Conservation (phyloP, 2,113 vertebrate species). For the Heteronetta atricapilla region DNA sequence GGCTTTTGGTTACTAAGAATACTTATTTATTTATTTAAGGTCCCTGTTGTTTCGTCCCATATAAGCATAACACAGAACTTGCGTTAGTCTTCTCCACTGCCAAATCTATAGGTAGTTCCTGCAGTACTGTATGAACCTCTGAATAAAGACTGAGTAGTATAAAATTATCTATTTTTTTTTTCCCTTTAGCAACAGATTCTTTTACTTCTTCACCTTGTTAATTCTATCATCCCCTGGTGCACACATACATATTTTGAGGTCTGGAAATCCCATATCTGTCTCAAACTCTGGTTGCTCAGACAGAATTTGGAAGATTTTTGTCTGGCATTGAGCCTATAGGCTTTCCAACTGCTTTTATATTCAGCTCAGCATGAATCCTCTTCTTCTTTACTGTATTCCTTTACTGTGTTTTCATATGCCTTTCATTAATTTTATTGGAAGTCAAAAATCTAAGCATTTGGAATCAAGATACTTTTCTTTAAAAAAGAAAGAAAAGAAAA, state of each 20-base stretch:
- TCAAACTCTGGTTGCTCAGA: conserved; percentile 10
- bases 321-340: background rate
- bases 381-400: conserved; percentile 7
- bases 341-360: conserved; percentile 23
- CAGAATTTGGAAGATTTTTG: conserved; percentile 41
- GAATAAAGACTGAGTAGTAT: background rate
- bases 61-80: background rate
- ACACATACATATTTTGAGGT: background rate
- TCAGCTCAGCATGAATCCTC: background rate
- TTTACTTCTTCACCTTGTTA: background rate
- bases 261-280: conserved; percentile 17
- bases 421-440: conserved; percentile 59
- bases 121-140: background rate
- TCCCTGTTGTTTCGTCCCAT: background rate
- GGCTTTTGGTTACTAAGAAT: background rate
- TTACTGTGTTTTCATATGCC: conserved; percentile 40
- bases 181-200: background rate
- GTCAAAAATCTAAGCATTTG: conserved; percentile 11
- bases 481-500: too few relatives aligned
- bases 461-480: background rate
- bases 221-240: background rate
- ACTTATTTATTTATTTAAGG: background rate
- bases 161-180: background rate
- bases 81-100: background rate
- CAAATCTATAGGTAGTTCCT: conserved; percentile 4